Evolutionary conservation across 2,113 vertebrate genomes (phyloP).

Genomic region (Dasyornis broadbenti): DNA sequence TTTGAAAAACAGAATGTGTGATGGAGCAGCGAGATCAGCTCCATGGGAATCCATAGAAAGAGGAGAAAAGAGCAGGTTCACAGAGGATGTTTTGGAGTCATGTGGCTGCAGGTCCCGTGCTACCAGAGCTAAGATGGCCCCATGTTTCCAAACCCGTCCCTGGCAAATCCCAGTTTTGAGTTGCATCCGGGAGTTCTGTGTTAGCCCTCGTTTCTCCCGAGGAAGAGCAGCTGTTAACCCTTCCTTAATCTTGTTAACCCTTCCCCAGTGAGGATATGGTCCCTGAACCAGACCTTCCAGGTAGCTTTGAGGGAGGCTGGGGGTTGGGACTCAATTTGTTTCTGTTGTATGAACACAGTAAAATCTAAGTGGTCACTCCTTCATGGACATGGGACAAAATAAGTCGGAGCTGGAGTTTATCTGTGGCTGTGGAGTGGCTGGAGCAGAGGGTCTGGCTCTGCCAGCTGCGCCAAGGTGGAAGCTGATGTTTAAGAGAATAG

Average conservation of each 20-base stretch:
- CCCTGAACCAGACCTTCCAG: background rate
- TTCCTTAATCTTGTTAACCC: background rate
- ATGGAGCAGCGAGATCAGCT: background rate
- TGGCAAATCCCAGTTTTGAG: too few relatives aligned
- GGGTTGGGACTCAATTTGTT: background rate
- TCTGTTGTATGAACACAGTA: background rate
- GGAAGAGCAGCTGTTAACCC: background rate
- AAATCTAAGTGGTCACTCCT: background rate
- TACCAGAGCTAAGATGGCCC: background rate
- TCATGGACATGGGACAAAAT: background rate
- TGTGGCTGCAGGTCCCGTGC: background rate
- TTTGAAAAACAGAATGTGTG: fast-evolving
- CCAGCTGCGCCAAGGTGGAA: background rate
- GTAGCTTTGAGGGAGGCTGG: background rate
- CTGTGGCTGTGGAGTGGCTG: background rate
- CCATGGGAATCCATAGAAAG: background rate
- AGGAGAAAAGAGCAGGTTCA: background rate
- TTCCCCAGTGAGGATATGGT: fast-evolving
- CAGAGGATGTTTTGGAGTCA: background rate
- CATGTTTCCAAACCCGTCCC: fast-evolving
- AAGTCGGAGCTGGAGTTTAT: background rate
- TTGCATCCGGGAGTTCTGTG: background rate
- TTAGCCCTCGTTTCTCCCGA: background rate
- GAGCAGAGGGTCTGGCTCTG: background rate
- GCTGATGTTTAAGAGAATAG: background rate